Percentiles rank a stretch among this genome's conserved stretches.
Evolutionary conservation across 1,140 invertebrate genomes (phyloP).

Genomic region (Acromyrmex charruanus): DNA sequence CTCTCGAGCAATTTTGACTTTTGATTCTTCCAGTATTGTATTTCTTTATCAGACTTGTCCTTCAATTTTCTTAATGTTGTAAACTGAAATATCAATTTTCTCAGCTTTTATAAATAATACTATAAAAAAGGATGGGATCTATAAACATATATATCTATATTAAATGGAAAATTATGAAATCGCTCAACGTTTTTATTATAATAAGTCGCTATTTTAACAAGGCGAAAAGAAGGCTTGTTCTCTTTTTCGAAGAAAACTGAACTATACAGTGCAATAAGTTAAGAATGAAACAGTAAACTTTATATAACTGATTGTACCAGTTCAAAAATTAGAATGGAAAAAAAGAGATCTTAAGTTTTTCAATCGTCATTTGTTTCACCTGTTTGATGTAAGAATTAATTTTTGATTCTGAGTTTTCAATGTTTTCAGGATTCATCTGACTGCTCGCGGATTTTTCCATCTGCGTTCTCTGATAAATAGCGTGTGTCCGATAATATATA

Average conservation of each 20-base stretch:
- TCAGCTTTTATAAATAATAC: not conserved
- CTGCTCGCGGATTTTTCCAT: conserved; percentile 7
- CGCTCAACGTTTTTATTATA: no score
- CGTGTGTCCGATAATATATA: not conserved
- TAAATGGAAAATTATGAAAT: no score
- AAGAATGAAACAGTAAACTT: no score
- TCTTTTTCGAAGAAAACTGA: no score
- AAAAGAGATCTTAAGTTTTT: no score
- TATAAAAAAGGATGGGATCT: no score
- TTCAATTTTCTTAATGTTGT: not conserved
- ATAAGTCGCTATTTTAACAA: no score
- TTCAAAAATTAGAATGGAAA: no score
- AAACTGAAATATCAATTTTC: conserved; percentile 16
- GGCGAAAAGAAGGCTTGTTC: no score
- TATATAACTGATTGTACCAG: no score
- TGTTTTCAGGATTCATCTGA: not conserved
- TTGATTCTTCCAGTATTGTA: not conserved
- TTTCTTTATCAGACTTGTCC: not conserved
- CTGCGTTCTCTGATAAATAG: not conserved
- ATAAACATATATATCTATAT: no score
- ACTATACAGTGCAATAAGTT: no score
- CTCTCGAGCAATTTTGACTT: conserved; percentile 22
- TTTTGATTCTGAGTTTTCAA: not conserved
- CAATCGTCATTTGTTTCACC: not conserved
- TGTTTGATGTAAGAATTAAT: conserved; percentile 20